Evolutionary conservation across 2,797 vertebrate species (phyloP).

Genomic region (Sebastes nivosus): DNA sequence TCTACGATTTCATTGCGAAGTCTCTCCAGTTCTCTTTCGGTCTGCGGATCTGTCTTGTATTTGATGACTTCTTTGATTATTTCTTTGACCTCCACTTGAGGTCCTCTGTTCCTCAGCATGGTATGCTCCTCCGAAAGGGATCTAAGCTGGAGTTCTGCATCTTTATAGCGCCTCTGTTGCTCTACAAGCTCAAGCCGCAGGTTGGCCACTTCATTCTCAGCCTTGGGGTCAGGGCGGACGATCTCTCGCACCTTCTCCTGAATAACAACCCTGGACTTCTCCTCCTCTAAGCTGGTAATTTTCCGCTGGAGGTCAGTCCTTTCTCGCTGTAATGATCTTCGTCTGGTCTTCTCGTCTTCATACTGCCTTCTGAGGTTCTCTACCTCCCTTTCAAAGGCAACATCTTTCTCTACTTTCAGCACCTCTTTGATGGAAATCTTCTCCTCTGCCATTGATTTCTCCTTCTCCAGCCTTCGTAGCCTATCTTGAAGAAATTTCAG

Average conservation of each 20-base stretch:
- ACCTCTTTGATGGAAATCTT: constrained; percentile 97
- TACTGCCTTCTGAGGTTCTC: constrained; percentile 88
- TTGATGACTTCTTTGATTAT: constrained; percentile 97
- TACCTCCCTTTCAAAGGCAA: constrained; percentile 89
- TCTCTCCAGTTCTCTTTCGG: constrained; percentile 90
- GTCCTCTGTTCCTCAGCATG: constrained; percentile 87
- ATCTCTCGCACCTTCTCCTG: constrained; percentile 97
- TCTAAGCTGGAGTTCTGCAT: constrained; percentile 87
- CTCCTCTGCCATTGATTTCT: constrained; percentile 92
- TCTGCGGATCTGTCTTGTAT: constrained; percentile 94
- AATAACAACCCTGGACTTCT: constrained; percentile 90
- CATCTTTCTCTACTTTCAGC: constrained; percentile 94
- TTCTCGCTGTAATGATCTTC: constrained; percentile 86
- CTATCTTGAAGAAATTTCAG: constrained; percentile 91
- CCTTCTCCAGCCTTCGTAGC: constrained; percentile 90
- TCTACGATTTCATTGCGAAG: constrained; percentile 95
- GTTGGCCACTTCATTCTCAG: constrained; percentile 93
- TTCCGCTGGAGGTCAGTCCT: constrained; percentile 90
- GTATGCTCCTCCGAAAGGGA: constrained; percentile 87
- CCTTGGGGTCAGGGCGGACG: constrained; percentile 93
- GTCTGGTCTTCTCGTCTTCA: constrained; percentile 89
- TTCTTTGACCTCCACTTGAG: constrained; percentile 92
- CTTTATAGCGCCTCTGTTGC: constrained; percentile 88
- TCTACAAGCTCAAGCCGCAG: constrained; percentile 95
- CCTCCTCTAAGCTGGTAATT: constrained; percentile 90